These are phyloP conservation scores for Channa maculata DNA, from an alignment of 2,113 vertebrate species.

Conservation along the genomic window DNA sequence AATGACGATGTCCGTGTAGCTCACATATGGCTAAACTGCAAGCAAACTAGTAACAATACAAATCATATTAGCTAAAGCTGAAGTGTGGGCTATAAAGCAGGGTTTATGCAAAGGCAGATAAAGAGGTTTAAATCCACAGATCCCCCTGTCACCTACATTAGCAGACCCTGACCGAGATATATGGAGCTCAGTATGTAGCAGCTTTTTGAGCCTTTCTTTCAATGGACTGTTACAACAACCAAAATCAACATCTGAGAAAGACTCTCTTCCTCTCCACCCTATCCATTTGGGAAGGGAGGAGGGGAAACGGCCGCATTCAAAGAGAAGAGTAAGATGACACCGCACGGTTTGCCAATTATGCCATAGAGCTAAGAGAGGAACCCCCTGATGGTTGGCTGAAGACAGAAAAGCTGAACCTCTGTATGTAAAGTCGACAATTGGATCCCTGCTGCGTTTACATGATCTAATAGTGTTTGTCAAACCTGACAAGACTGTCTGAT, in stretches of 20 bases:
- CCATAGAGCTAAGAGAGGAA: constrained; percentile 69
- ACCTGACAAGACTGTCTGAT: constrained; percentile 13
- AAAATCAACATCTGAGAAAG: constrained; percentile 39
- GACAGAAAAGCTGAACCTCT: constrained; percentile 55
- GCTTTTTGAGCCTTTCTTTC: constrained; percentile 49
- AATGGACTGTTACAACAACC: constrained; percentile 34
- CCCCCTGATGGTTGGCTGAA: constrained; percentile 57
- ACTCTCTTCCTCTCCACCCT: constrained; percentile 42
- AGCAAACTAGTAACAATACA: constrained; percentile 70
- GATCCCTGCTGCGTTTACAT: constrained; percentile 7
- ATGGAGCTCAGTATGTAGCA: constrained; percentile 53
- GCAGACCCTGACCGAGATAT: constrained; percentile 83
- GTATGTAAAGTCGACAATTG: constrained; percentile 26
- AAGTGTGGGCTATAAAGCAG: constrained; percentile 75
- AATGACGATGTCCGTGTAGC: constrained; percentile 24
- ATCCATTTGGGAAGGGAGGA: constrained; percentile 41
- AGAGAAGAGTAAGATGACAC: constrained; percentile 80
- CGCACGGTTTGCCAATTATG: constrained; percentile 67
- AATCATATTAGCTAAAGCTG: constrained; percentile 78
- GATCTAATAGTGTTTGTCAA: constrained; percentile 16
- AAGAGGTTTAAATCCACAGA: constrained; percentile 83
- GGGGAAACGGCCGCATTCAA: constrained; percentile 68
- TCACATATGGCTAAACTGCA: constrained; percentile 55
- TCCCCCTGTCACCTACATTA: constrained; percentile 85
- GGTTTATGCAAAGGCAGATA: constrained; percentile 84